Evolutionary conservation across 2,888 invertebrate species (phyloP).

Genomic region (Macrosiphum euphorbiae): DNA sequence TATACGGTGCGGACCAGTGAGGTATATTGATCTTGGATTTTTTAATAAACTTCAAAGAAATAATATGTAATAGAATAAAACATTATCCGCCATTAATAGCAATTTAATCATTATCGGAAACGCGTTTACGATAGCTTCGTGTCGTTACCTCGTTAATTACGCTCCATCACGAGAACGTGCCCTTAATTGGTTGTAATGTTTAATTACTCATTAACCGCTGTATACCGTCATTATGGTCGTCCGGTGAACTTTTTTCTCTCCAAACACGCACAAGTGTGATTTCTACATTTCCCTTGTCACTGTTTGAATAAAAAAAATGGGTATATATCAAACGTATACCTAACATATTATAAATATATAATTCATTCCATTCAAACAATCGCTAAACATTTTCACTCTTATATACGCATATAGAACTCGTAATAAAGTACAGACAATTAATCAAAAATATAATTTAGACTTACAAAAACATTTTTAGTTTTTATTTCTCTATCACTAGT

Average conservation of each 20-base stretch:
- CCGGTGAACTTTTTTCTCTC: constrained; percentile 34
- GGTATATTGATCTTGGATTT: constrained; percentile 10
- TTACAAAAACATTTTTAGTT: neutral
- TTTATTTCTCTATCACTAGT: neutral
- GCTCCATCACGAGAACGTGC: constrained; percentile 37
- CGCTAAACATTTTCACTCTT: neutral
- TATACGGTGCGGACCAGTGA: neutral
- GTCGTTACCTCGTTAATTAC: constrained; percentile 51
- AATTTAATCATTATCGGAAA: constrained; percentile 53
- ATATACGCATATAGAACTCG: neutral
- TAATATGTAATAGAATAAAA: constrained; percentile 25
- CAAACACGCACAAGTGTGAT: constrained; percentile 47
- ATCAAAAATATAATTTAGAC: neutral
- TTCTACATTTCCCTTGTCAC: constrained; percentile 61
- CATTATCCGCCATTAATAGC: constrained; percentile 40
- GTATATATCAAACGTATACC: neutral
- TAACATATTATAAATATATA: neutral
- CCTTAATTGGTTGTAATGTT: constrained; percentile 57
- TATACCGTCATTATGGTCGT: constrained; percentile 29
- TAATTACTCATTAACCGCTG: constrained; percentile 55
- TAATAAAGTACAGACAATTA: neutral
- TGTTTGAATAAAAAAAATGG: neutral
- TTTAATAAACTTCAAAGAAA: constrained; percentile 33
- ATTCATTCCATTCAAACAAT: constrained; percentile 26
- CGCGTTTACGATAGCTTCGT: constrained; percentile 29